Evolutionary conservation across 2,888 invertebrate genomes (phyloP), one percentile per base, ranked within the genome.

Genomic region (Diarsia rubi): DNA sequence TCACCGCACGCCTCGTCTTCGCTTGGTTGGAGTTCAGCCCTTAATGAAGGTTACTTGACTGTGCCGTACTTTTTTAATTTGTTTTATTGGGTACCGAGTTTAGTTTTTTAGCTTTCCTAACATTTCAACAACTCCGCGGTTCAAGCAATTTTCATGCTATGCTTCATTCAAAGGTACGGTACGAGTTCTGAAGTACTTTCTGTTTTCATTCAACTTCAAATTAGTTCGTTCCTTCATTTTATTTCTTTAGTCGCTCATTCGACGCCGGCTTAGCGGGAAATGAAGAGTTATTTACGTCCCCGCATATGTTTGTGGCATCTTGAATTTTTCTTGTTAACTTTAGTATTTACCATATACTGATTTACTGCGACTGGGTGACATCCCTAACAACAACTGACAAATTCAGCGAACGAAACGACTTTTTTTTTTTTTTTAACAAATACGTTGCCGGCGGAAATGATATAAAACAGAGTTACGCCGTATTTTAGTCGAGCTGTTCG

Each of bases 271-370:
- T 69, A 66, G 52, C 42, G 69, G 42, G 24, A 42, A 85, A 77
- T 72, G 78, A 64, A 72, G 54, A 82, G 71, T 85, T 82, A 77
- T 82, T 76, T 72, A 63, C 59, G 71, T 60, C 47, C 37, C 14
- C 44, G 14, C 62, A 47, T 63, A 76, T 76, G 78, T 77, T 82
- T 64, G 77, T 69, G 71, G 37, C 63, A 69, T 82, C 85, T 85
- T 82, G 42, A 37, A 71, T 69, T 54, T 84, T 69, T 76, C 70
- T 82, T 69, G 31, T 71, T 62, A 81, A 76, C 70, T 81, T 67
- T 69, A 66, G 68, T 85, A 65, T 85, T 82, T 82, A 82, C 78
- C 85, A 85, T 82, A 71, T 66, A 69, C 70, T 85, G 77, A 81
- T 81, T 82, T 82, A 82, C 76, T 62, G 77, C 62, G 49, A 27